These are phyloP conservation scores for Istiophorus platypterus DNA, from an alignment of 2,113 vertebrate species.

Conservation along the genomic window DNA sequence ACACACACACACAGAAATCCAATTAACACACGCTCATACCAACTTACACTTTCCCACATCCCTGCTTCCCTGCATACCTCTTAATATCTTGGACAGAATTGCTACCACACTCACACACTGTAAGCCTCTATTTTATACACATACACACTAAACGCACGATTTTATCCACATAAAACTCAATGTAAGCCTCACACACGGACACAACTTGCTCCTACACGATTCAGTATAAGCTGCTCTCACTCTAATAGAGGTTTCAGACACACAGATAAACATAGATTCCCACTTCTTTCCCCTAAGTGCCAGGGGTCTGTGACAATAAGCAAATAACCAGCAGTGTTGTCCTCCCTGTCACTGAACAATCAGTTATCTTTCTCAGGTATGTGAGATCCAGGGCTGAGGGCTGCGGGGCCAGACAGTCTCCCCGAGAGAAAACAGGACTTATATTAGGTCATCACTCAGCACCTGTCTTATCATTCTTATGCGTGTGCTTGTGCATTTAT, in stretches of 20 bases:
- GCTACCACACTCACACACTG: neutral
- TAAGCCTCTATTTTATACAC: neutral
- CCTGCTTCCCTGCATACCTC: neutral
- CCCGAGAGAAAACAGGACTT: slow-evolving; percentile 30
- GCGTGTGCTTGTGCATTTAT: neutral
- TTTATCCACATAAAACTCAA: neutral
- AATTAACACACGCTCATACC: slow-evolving; percentile 16
- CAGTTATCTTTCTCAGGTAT: slow-evolving; percentile 54
- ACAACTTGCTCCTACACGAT: neutral
- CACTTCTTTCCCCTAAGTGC: neutral
- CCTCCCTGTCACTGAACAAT: slow-evolving; percentile 31
- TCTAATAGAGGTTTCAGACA: slow-evolving; percentile 13
- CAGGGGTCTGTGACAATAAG: neutral
- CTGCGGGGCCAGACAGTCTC: slow-evolving; percentile 17
- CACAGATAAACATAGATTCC: neutral
- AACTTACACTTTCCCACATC: neutral
- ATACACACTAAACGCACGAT: neutral
- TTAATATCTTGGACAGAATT: slow-evolving; percentile 14
- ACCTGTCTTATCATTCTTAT: slow-evolving; percentile 33
- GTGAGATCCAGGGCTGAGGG: slow-evolving; percentile 25
- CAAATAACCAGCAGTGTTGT: slow-evolving; percentile 37
- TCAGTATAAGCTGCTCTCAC: slow-evolving; percentile 2
- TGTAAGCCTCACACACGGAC: neutral
- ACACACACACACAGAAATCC: slow-evolving; percentile 14
- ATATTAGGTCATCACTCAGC: slow-evolving; percentile 63